Percentiles rank a stretch among this genome's conserved stretches.
Evolutionary conservation across 2,888 invertebrate genomes (phyloP).

Genomic region (Apamea crenata): DNA sequence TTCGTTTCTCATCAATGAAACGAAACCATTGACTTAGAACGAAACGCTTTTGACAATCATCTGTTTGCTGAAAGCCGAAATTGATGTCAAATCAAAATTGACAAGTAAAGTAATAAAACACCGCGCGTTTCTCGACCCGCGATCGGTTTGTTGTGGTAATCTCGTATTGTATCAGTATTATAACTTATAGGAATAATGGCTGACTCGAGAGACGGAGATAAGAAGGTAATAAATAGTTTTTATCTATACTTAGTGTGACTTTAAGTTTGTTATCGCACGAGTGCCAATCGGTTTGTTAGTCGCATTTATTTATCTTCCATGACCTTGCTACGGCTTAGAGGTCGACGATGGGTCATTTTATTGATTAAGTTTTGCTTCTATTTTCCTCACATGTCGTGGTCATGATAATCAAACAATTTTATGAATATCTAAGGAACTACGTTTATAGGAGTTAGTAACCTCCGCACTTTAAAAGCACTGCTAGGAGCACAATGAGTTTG

Average conservation of each 20-base stretch:
- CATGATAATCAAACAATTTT: slow-evolving; percentile 14
- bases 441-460: neutral
- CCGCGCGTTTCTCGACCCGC: slow-evolving; percentile 52
- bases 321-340: slow-evolving; percentile 83
- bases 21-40: too few relatives aligned
- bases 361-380: slow-evolving; percentile 40
- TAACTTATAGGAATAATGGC: slow-evolving; percentile 79
- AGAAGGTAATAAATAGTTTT: slow-evolving; percentile 82
- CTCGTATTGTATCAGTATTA: slow-evolving; percentile 61
- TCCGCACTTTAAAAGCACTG: neutral
- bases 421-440: neutral
- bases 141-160: slow-evolving; percentile 59
- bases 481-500: slow-evolving; percentile 17
- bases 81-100: slow-evolving; percentile 62
- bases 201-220: slow-evolving; percentile 80
- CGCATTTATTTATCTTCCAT: slow-evolving; percentile 77
- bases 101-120: slow-evolving; percentile 54
- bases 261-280: slow-evolving; percentile 64
- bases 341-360: slow-evolving; percentile 72
- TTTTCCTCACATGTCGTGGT: slow-evolving; percentile 11
- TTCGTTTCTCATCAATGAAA: slow-evolving; percentile 35
- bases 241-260: slow-evolving; percentile 71
- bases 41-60: slow-evolving; percentile 72
- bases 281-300: slow-evolving; percentile 65
- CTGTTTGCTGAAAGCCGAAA: slow-evolving; percentile 66